Conservation (phyloP, 2,797 vertebrate species). For the Hyperoplus lanceolatus region DNA sequence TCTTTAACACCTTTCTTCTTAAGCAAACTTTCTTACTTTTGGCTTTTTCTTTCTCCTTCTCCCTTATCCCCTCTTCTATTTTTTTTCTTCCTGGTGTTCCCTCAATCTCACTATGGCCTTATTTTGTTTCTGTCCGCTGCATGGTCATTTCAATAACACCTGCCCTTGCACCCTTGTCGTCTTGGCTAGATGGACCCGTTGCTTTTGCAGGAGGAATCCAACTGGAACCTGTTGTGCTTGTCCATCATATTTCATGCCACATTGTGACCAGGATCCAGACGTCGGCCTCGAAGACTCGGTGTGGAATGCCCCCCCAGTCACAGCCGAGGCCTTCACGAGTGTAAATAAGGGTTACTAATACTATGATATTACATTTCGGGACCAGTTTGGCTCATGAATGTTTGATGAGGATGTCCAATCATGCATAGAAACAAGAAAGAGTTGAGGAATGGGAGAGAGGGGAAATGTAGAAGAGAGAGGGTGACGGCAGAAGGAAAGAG, state of each 20-base stretch:
- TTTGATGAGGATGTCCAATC: conserved; percentile 82
- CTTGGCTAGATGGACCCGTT: conserved; percentile 20
- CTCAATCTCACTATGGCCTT: conserved; percentile 21
- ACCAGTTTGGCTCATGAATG: conserved; percentile 76
- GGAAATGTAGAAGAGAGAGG: conserved; percentile 55
- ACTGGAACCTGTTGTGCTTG: conserved; percentile 61
- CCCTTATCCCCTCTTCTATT: conserved; percentile 30
- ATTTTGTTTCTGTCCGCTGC: conserved; percentile 31
- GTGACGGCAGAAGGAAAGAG: conserved; percentile 35
- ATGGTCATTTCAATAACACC: conserved; percentile 44
- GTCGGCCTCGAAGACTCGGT: conserved; percentile 26
- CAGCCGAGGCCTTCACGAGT: conserved; percentile 49
- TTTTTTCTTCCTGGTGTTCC: conserved; percentile 6
- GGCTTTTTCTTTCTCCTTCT: conserved; percentile 20
- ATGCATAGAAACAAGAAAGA: conserved; percentile 73
- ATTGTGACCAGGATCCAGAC: conserved; percentile 46
- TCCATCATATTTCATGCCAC: conserved; percentile 60
- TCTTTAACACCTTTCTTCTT: conserved; percentile 47
- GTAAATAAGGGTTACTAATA: conserved; percentile 67
- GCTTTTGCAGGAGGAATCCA: conserved; percentile 47
- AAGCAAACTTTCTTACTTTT: conserved; percentile 22
- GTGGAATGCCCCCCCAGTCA: conserved; percentile 34
- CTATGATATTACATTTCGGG: conserved; percentile 77
- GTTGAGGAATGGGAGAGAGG: conserved; percentile 59
- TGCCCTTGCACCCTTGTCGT: conserved; percentile 40